A percentile compares a stretch with the other conserved stretches of the same genome.
Conservation (phyloP, 2,888 invertebrate species). For the Scaptomyza parva region DNA sequence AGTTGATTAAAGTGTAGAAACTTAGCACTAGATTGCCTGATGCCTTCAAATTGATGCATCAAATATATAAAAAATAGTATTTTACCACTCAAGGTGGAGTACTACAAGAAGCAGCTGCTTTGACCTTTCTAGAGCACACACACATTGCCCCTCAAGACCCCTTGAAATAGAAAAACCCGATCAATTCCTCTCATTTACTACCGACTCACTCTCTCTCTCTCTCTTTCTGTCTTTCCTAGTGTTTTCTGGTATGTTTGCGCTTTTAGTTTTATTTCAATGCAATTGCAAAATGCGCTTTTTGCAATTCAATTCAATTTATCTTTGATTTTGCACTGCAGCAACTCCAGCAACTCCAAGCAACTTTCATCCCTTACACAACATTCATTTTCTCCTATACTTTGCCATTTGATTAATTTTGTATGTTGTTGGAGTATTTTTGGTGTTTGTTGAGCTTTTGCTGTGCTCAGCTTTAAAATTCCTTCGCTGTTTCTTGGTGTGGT, state of each 20-base stretch:
- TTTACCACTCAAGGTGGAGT: not conserved
- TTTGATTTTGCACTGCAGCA: conserved; percentile 64
- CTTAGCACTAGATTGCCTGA: conserved; percentile 45
- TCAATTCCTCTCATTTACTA: not conserved
- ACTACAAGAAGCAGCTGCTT: conserved; percentile 4
- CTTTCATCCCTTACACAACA: not conserved
- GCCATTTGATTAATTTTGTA: conserved; percentile 64
- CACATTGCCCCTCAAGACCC: conserved; percentile 1
- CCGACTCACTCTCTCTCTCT: not conserved
- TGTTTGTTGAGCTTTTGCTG: conserved; percentile 4
- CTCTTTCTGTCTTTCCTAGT: not conserved
- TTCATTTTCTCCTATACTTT: conserved; percentile 2
- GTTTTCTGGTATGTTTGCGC: conserved; percentile 3
- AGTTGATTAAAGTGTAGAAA: conserved; percentile 45
- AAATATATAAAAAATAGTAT: conserved; percentile 6
- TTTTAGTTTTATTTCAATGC: conserved; percentile 67
- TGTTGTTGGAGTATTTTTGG: conserved; percentile 51
- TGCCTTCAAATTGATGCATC: conserved; percentile 50
- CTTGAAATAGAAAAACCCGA: not conserved
- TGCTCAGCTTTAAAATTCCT: conserved; percentile 20
- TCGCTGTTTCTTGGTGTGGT: conserved; percentile 11
- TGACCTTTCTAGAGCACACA: conserved; percentile 9
- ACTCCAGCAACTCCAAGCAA: conserved; percentile 5
- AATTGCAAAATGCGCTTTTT: conserved; percentile 65
- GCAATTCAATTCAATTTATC: conserved; percentile 74